Conservation (phyloP, 1,140 invertebrate genomes). For the Cyclina sinensis region DNA sequence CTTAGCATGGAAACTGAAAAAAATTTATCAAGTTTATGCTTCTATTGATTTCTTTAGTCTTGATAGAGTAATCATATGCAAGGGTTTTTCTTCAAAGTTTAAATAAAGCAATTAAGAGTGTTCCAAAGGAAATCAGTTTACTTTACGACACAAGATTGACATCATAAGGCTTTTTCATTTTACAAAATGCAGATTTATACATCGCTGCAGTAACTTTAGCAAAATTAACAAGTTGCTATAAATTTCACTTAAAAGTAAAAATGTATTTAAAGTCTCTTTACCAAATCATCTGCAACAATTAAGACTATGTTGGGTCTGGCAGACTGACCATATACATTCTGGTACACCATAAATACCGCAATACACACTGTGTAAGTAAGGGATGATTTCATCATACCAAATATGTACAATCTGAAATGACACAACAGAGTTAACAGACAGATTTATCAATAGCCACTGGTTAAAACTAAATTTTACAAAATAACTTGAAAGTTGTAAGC, state of each 20-base stretch:
- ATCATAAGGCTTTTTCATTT: too few species aligned
- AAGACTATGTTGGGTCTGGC: constrained; percentile 47
- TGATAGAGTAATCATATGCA: background rate
- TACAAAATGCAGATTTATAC: too few species aligned
- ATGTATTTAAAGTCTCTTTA: background rate
- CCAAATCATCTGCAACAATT: constrained; percentile 61
- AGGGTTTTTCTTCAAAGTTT: background rate
- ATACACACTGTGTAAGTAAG: background rate
- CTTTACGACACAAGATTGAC: too few species aligned
- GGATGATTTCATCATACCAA: background rate
- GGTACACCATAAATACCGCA: background rate
- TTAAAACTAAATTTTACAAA: too few species aligned
- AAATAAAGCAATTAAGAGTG: background rate
- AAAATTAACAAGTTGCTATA: background rate
- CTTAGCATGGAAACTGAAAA: too few species aligned
- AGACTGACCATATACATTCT: background rate
- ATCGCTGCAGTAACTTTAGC: background rate
- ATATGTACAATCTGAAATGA: background rate
- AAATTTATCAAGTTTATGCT: too few species aligned
- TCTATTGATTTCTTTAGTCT: too few species aligned
- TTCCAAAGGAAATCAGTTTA: background rate
- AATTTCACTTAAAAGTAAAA: background rate
- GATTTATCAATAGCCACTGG: too few species aligned
- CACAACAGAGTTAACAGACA: background rate
- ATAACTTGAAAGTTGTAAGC: too few species aligned